Conservation (phyloP, 2,113 vertebrate genomes). For the Macroglossus sobrinus region DNA sequence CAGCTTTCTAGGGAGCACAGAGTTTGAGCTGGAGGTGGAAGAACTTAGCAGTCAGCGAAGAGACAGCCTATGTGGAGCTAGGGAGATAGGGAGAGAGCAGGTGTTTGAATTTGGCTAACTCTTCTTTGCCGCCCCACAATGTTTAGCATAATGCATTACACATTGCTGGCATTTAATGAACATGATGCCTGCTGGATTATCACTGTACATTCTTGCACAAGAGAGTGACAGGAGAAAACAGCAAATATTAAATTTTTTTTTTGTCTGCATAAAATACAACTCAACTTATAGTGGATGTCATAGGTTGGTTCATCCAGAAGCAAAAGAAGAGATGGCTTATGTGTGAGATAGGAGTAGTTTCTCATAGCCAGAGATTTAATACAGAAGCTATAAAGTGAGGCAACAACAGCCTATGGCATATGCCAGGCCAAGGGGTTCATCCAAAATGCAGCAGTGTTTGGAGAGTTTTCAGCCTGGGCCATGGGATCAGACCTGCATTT, state of each 20-base stretch:
- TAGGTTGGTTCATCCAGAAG: background rate
- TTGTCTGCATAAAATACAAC: background rate
- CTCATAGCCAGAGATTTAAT: background rate
- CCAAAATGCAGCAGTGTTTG: background rate
- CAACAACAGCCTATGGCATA: background rate
- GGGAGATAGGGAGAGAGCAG: background rate
- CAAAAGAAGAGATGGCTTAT: background rate
- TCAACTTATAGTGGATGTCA: background rate
- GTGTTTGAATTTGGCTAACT: background rate
- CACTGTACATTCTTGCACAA: background rate
- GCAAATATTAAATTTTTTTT: background rate
- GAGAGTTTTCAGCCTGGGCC: background rate
- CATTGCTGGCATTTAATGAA: background rate
- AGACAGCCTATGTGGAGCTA: accelerated
- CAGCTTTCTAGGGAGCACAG: background rate
- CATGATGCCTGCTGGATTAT: background rate
- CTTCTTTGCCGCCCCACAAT: background rate
- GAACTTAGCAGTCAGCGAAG: background rate
- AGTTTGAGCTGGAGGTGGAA: too few species aligned
- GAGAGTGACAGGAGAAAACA: background rate
- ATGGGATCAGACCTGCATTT: background rate
- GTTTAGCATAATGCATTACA: background rate
- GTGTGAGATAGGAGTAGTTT: background rate
- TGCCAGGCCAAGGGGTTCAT: background rate
- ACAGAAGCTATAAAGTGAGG: background rate